Evolutionary conservation across 2,888 invertebrate genomes (phyloP), one percentile per base, ranked within the genome.

Genomic region (Drosophila macrospina): DNA sequence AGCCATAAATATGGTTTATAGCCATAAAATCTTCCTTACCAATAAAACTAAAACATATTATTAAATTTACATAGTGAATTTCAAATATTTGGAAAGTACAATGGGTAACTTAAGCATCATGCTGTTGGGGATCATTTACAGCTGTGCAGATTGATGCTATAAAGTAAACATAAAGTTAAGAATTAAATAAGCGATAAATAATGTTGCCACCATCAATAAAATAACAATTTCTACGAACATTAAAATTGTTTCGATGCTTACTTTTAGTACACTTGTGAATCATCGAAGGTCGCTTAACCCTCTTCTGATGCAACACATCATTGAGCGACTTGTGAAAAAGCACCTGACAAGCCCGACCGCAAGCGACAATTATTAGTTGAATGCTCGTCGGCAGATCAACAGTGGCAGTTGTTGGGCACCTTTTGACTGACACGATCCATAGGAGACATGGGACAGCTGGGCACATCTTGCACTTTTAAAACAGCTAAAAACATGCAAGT

Each of bases 341-440:
- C 87, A 86, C 77, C 81, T 88, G 86, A 81, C 74, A 71, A 67
- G 65, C 47, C 50, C 44, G 62, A 74, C 84, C 84, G 67, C 84
- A 83, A 68, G 72, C 39, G 55, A 71, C 67, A 86, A 84, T 86
- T 79, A 82, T 77, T 84, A 88, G 79, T 77, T 73, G 63, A 73
- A 67, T 66, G 67, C 42, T 71, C 74, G 61, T 69, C 71, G 55
- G 72, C 72, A 74, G 54, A 67, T 74, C 55, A 71, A 67, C 56
- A 69, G 76, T 64, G 71, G 78, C 78, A 82, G 73, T 80, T 72
- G 78, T 62, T 80, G 54, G 70, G 74, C 80, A 78, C 85, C 88
- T 79, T 88, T 75, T 68, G 69, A 64, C 74, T 86, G 75, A 74
- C 87, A 84, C 67, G 78, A 74, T 78, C 71, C 45, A 48, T 64